Percentiles rank a stretch among this genome's conserved stretches.
These are phyloP conservation scores for Syngnathus rostellatus DNA, from an alignment of 2,797 vertebrate genomes.

Conservation along the genomic window DNA sequence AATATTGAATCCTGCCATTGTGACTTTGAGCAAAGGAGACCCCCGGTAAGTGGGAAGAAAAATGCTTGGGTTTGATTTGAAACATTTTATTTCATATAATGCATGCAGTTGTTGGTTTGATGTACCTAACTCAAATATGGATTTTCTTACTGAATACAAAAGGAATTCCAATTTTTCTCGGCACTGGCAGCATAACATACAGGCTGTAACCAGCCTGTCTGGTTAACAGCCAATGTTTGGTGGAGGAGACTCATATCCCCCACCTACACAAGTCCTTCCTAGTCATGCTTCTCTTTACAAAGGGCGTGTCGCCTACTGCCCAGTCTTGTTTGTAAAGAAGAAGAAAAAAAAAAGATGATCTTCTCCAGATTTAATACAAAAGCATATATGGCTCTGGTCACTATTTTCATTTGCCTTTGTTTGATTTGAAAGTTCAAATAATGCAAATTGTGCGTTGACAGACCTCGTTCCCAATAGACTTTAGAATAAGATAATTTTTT, in stretches of 20 bases:
- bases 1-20: slow-evolving; percentile 58
- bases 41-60: slow-evolving; percentile 51
- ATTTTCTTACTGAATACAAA: not conserved
- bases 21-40: slow-evolving; percentile 60
- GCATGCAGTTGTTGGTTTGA: not conserved
- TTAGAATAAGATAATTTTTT: not conserved
- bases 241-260: not conserved
- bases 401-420: not conserved
- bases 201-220: slow-evolving; percentile 4
- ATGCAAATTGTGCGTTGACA: not conserved
- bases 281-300: slow-evolving; percentile 44
- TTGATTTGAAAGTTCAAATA: not conserved
- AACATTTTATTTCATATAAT: not conserved
- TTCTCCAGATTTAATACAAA: not conserved
- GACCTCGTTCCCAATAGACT: not conserved
- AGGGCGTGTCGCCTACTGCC: slow-evolving; percentile 56
- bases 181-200: not conserved
- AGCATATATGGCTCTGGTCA: not conserved
- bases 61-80: not conserved
- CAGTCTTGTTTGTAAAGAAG: slow-evolving; percentile 21
- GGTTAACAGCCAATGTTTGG: slow-evolving; percentile 3
- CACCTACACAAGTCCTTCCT: slow-evolving; percentile 10
- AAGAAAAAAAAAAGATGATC: not conserved
- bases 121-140: not conserved
- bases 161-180: not conserved